phyloP scores from a whole-genome alignment of 92 coral and sea anemone genomes.

The Phenganax subtilis region DNA sequence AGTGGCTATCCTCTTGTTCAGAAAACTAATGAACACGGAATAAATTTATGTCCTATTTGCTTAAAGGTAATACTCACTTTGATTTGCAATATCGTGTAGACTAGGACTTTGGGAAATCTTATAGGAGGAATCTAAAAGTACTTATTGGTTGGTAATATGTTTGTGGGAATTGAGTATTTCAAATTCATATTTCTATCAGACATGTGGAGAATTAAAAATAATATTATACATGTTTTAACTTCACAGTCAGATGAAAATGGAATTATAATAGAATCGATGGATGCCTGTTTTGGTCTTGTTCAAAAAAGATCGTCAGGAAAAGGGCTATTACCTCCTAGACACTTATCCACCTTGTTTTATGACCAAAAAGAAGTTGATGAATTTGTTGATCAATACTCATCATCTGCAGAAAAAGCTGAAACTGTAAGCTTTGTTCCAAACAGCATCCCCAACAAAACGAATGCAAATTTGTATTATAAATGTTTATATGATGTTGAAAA shows the following conservation, averaged over 20 bases:
- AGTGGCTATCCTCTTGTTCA: not conserved
- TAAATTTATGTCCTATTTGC: slow-evolving; percentile 24
- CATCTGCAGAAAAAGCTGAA: not conserved
- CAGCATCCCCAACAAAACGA: too few species aligned
- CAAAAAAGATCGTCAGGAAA: slow-evolving; percentile 37
- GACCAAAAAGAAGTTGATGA: slow-evolving; percentile 11
- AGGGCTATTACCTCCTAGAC: not conserved
- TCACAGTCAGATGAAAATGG: slow-evolving; percentile 35
- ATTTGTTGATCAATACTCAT: slow-evolving; percentile 4
- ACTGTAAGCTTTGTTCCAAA: too few species aligned
- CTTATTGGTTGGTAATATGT: too few species aligned
- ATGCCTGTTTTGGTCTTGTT: slow-evolving; percentile 54
- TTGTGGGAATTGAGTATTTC: too few species aligned
- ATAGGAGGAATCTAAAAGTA: too few species aligned
- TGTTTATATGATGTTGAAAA: too few species aligned
- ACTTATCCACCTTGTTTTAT: not conserved
- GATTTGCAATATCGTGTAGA: too few species aligned
- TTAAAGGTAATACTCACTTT: not conserved
- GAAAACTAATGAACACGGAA: not conserved
- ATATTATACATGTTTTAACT: not conserved
- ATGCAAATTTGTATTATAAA: too few species aligned
- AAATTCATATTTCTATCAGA: too few species aligned
- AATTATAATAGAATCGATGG: slow-evolving; percentile 48
- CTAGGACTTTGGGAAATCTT: too few species aligned
- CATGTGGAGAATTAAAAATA: too few species aligned